These are phyloP conservation scores for Chloroclysta siterata DNA, from an alignment of 2,888 invertebrate species.

Conservation along the genomic window DNA sequence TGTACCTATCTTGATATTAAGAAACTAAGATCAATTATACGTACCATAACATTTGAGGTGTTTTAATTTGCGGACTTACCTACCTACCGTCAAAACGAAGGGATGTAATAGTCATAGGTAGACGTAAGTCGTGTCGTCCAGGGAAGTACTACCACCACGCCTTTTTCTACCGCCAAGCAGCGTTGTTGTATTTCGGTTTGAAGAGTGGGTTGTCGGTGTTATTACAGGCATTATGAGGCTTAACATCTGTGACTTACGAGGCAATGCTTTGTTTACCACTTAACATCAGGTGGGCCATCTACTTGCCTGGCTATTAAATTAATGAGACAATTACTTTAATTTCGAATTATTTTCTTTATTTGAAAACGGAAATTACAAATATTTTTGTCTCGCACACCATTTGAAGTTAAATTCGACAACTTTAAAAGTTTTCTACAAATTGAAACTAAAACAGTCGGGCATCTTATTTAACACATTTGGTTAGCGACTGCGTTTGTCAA, in stretches of 20 bases:
- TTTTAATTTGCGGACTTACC: constrained; percentile 42
- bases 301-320: no score
- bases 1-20: constrained; percentile 38
- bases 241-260: no score
- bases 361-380: constrained; percentile 29
- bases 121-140: no score
- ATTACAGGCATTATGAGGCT: no score
- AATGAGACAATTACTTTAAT: no score
- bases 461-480: constrained; percentile 5
- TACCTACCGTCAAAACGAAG: neutral
- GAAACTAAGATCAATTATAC: constrained; percentile 55
- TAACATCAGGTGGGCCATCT: no score
- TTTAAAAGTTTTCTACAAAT: constrained; percentile 31
- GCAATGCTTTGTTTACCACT: no score
- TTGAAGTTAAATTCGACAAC: constrained; percentile 36
- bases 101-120: no score
- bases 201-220: no score
- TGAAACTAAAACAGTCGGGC: constrained; percentile 22
- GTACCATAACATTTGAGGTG: constrained; percentile 62
- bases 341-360: constrained; percentile 32
- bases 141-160: no score
- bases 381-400: constrained; percentile 24
- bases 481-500: neutral
- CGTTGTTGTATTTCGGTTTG: no score
- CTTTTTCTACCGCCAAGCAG: no score